Base-by-base conservation (phyloP, 2,113 vertebrate species). In the Gavia stellata region DNA sequence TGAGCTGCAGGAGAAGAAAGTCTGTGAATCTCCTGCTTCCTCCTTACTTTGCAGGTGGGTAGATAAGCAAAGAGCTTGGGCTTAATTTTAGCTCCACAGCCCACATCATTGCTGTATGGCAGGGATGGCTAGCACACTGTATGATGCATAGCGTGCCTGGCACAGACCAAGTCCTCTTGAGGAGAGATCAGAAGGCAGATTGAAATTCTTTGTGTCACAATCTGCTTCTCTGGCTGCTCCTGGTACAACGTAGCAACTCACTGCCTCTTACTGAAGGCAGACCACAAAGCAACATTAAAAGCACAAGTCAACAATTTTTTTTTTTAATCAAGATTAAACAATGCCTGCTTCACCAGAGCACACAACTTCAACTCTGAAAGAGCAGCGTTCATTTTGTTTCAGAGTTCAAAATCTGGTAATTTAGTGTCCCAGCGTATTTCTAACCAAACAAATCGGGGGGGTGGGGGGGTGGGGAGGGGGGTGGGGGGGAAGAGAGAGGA, bases 151-250 rank as follows among this genome's bases (percentile, higher is more conserved):
- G 19, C 28, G 73, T 50, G 89, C 80, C 89, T 96, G 91, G 77
- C 56, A 94, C 91, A 72, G 58, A 52, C 28, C 14, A 25, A 52
- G 42, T 49, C 17, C 45, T 90, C 68, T 42, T 4, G 2, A 77
- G 40, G 34, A 84, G 70, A 53, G 25, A 62, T 78, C 73, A 70
- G 92, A 56, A 84, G 49, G 68, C 68, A 94, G 83, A 85, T 1
- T 89, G 93, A 68, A 85, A 93, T 68, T 82, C 70, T 72, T 92
- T 61, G 49, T 86, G 36, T 68, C 73, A 91, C 65, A 84, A 36
- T 92, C 83, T 92, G 65, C 66, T 95, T 77, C 49, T 82, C 49
- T 49, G 56, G 65, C 80, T 91, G 83, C 56, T 96, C 91, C 73
- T 96, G 88, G 94, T 94, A 96, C 83, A 80, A 45, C 34, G 24